phyloP scores from a whole-genome alignment of 2,113 vertebrate genomes.

The Pseudonaja textilis region DNA sequence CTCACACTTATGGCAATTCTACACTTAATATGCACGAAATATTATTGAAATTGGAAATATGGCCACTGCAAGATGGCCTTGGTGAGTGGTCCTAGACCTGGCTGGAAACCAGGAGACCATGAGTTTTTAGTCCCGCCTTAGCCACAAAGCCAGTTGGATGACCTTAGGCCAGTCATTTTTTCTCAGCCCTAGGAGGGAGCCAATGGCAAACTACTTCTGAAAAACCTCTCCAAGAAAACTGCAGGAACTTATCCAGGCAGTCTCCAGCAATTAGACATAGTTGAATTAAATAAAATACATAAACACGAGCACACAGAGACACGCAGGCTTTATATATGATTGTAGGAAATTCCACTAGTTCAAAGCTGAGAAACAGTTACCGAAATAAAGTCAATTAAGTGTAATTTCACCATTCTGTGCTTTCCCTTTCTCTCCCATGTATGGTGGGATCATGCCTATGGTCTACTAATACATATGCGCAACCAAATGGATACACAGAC shows the following conservation, averaged over 20 bases:
- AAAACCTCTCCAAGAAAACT: neutral
- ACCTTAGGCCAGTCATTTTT: neutral
- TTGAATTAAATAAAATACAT: neutral
- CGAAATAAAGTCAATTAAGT: slow-evolving; percentile 48
- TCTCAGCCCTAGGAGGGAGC: neutral
- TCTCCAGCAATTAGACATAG: neutral
- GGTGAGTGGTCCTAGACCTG: neutral
- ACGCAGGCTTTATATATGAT: slow-evolving; percentile 20
- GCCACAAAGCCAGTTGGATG: neutral
- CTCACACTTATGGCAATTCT: neutral
- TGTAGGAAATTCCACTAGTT: slow-evolving; percentile 23
- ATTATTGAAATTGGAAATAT: neutral
- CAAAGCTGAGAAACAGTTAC: slow-evolving; percentile 43
- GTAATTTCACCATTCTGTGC: slow-evolving; percentile 26
- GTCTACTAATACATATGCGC: neutral
- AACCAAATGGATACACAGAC: accelerated
- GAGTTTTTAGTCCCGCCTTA: neutral
- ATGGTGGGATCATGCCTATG: accelerated
- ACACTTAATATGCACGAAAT: neutral
- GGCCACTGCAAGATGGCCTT: neutral
- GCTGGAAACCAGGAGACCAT: neutral
- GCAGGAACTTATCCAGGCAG: neutral
- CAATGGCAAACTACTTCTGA: neutral
- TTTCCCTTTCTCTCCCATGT: neutral
- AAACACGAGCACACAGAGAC: neutral